Base-by-base conservation (phyloP, 2,113 vertebrate genomes). In the Sterna hirundo region DNA sequence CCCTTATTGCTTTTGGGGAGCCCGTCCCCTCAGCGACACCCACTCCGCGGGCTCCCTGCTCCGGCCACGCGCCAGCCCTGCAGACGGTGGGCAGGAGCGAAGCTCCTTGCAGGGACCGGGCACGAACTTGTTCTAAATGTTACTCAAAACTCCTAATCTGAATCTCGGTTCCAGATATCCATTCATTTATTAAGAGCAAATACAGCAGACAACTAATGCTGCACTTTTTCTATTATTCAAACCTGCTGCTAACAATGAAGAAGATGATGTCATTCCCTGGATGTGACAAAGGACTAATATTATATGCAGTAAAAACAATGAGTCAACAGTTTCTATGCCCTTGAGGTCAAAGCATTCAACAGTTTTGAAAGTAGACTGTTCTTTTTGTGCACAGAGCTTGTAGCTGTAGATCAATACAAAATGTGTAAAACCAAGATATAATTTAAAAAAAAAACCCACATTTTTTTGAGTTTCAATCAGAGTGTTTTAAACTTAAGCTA, bases 241-340 rank as follows among this genome's bases (percentile, higher is more conserved):
- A 97, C 97, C 97, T 97, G 96, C 96, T 93, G 86, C 92, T 96
- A 96, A 96, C 84, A 97, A 96, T 93, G 94, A 95, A 93, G 95
- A 95, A 86, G 92, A 96, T 97, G 92, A 97, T 97, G 97, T 97
- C 95, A 97, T 96, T 95, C 96, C 93, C 82, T 96, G 96, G 94
- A 97, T 97, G 96, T 97, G 97, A 97, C 97, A 97, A 97, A 97
- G 96, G 86, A 94, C 95, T 96, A 95, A 97, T 97, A 97, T 96
- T 97, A 97, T 94, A 97, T 95, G 97, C 96, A 96, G 93, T 95
- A 96, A 97, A 97, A 97, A 97, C 97, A 97, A 97, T 97, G 97
- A 97, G 94, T 97, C 97, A 97, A 97, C 97, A 97, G 96, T 97
- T 97, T 97, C 96, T 97, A 62, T 94, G 96, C 96, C 97, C 96